These are phyloP conservation scores for Gymnocheta viridis DNA, from an alignment of 2,888 invertebrate species.

Conservation along the genomic window DNA sequence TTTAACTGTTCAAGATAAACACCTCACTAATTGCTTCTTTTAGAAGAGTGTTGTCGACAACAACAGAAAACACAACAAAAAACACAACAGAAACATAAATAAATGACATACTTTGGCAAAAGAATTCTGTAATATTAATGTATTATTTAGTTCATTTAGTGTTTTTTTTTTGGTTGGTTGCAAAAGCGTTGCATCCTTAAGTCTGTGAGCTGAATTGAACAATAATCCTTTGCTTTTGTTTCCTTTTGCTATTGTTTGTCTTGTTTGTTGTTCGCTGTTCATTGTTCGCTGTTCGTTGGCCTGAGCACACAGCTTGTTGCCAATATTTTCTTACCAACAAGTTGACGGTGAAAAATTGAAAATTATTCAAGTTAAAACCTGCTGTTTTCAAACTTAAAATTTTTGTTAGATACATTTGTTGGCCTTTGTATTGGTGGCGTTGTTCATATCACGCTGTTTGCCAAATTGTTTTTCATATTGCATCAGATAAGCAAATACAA, in stretches of 20 bases:
- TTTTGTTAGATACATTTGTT: slow-evolving; percentile 38
- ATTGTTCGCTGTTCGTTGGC: not conserved
- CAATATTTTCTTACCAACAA: slow-evolving; percentile 56
- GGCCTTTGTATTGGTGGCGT: not conserved
- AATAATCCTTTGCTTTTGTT: slow-evolving; percentile 39
- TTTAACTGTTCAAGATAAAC: slow-evolving; percentile 55
- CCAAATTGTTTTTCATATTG: slow-evolving; percentile 65
- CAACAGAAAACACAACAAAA: not conserved
- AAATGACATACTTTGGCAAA: slow-evolving; percentile 37
- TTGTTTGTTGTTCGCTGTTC: not conserved
- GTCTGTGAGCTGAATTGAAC: slow-evolving; percentile 8
- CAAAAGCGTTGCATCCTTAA: not conserved
- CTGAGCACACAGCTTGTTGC: slow-evolving; percentile 53
- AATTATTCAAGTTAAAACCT: slow-evolving; percentile 52
- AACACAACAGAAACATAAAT: slow-evolving; percentile 6
- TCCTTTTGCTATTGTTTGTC: slow-evolving; percentile 16
- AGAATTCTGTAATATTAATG: slow-evolving; percentile 18
- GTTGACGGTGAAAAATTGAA: slow-evolving; percentile 61
- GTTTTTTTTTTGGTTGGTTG: not conserved
- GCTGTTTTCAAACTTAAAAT: slow-evolving; percentile 51
- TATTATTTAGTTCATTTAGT: slow-evolving; percentile 29
- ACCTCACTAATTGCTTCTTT: slow-evolving; percentile 54
- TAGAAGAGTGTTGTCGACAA: slow-evolving; percentile 29
- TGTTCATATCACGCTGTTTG: slow-evolving; percentile 64
- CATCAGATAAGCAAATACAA: slow-evolving; percentile 61